Conservation (phyloP, 2,113 vertebrate species). For the Amphiprion ocellaris region DNA sequence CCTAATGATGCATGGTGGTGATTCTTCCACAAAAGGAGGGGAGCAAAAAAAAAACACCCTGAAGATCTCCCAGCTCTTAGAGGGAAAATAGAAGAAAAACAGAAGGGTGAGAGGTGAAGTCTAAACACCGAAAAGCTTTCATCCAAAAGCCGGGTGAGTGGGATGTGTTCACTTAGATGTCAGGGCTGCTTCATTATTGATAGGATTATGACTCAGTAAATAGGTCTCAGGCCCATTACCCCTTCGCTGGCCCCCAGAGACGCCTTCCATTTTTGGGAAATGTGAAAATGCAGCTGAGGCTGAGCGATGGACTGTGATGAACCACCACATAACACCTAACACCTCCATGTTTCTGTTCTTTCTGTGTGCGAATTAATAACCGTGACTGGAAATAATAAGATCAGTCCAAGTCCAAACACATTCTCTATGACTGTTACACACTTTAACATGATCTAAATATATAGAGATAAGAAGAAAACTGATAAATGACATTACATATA, state of each 20-base stretch:
- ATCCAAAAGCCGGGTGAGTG: slow-evolving; percentile 64
- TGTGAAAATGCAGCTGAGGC: slow-evolving; percentile 34
- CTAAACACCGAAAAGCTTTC: slow-evolving; percentile 70
- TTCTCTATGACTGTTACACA: slow-evolving; percentile 16
- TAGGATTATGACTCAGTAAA: slow-evolving; percentile 80
- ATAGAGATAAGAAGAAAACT: neutral
- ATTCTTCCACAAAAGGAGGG: slow-evolving; percentile 2
- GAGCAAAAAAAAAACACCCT: neutral
- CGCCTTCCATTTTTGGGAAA: slow-evolving; percentile 62
- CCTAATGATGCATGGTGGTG: neutral
- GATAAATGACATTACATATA: no score
- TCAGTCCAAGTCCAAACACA: neutral
- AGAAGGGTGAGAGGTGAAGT: slow-evolving; percentile 46
- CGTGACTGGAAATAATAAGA: neutral
- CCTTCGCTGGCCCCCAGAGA: slow-evolving; percentile 60
- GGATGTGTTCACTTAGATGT: slow-evolving; percentile 67
- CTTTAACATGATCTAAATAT: neutral
- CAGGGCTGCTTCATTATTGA: slow-evolving; percentile 82
- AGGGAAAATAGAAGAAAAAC: slow-evolving; percentile 1
- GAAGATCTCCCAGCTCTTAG: slow-evolving; percentile 11
- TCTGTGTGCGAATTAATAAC: slow-evolving; percentile 57
- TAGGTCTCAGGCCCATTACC: slow-evolving; percentile 73
- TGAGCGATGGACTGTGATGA: slow-evolving; percentile 66
- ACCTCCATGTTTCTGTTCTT: slow-evolving; percentile 50
- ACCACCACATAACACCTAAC: slow-evolving; percentile 40